Conservation (phyloP, 2,888 invertebrate species). For the Acanthosepion esculentum region DNA sequence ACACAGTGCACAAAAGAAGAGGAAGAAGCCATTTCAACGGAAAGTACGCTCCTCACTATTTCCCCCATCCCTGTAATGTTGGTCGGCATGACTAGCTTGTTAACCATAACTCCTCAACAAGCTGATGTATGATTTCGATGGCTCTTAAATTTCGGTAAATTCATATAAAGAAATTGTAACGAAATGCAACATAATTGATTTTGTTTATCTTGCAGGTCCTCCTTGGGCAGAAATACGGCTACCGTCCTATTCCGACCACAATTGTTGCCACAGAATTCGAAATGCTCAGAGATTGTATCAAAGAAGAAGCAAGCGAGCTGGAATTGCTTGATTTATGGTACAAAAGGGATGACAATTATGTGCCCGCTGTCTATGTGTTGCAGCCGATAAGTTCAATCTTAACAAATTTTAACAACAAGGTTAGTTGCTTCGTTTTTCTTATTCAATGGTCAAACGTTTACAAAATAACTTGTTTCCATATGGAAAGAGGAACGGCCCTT, state of each 20-base stretch:
- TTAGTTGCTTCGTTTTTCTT: constrained; percentile 70
- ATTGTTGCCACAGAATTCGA: constrained; percentile 91
- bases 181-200: not conserved
- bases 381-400: constrained; percentile 98
- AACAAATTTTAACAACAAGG: constrained; percentile 98
- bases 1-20: too few species aligned
- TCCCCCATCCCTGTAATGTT: too few species aligned
- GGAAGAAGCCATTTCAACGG: too few species aligned
- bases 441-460: not conserved
- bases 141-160: too few species aligned
- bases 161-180: too few species aligned
- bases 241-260: constrained; percentile 96
- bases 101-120: too few species aligned
- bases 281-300: constrained; percentile 87
- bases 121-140: too few species aligned
- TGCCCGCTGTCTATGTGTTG: constrained; percentile 93
- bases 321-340: constrained; percentile 95
- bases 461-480: not conserved
- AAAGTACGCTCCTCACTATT: too few species aligned
- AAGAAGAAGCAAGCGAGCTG: constrained; percentile 79
- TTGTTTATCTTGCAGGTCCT: constrained; percentile 81
- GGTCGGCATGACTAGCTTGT: too few species aligned
- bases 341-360: constrained; percentile 95
- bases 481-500: too few species aligned
- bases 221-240: constrained; percentile 97